Evolutionary conservation across 2,888 invertebrate species (phyloP).

Genomic region (Euclidia mi): DNA sequence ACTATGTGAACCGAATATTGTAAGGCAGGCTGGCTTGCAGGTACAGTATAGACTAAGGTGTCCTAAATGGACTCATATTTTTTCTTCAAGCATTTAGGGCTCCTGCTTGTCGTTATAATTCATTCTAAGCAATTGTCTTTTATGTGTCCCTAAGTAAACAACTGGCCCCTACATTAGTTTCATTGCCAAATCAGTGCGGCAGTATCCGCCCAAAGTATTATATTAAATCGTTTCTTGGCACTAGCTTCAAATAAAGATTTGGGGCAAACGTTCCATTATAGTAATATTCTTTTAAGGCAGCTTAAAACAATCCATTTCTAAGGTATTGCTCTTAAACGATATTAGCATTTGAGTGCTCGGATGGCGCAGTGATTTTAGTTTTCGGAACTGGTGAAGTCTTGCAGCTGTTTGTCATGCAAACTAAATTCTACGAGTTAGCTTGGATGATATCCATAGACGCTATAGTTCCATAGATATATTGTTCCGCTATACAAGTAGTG

Average conservation of each 20-base stretch:
- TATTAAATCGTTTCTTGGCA: conserved; percentile 24
- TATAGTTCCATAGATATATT: too few relatives aligned
- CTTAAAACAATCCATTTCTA: not conserved
- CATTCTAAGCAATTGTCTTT: not conserved
- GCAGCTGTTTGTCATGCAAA: conserved; percentile 24
- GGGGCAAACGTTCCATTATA: not conserved
- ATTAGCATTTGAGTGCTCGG: not conserved
- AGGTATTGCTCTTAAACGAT: not conserved
- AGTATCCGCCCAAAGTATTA: conserved; percentile 24
- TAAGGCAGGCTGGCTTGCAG: too few relatives aligned
- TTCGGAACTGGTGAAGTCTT: conserved; percentile 22
- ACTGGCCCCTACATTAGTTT: not conserved
- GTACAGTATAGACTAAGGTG: too few relatives aligned
- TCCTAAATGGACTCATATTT: too few relatives aligned
- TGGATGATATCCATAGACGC: too few relatives aligned
- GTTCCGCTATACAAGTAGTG: too few relatives aligned
- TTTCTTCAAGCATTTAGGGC: too few relatives aligned
- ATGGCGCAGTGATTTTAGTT: not conserved
- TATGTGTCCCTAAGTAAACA: not conserved
- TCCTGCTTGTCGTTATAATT: too few relatives aligned
- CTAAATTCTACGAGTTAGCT: conserved; percentile 11
- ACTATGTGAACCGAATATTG: too few relatives aligned
- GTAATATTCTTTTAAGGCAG: not conserved
- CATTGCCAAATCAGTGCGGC: conserved; percentile 11
- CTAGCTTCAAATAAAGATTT: conserved; percentile 3